Base-by-base conservation (phyloP, 2,888 invertebrate species). In the Volucella zonaria region DNA sequence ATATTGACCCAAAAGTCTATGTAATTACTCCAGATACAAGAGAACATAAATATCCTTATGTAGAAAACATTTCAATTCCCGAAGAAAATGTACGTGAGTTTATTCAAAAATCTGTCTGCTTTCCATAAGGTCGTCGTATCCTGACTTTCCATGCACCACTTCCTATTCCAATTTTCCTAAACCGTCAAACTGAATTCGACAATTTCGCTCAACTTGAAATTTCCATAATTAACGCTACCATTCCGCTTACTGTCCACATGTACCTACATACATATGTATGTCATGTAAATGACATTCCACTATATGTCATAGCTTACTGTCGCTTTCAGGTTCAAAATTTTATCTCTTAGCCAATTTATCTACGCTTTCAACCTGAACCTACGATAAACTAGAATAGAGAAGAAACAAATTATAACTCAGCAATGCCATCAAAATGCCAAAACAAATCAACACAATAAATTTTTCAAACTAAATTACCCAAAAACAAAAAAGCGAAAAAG, bases 371-470 rank as follows among this genome's bases (percentile, higher is more conserved):
- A 76, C 68, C 58, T 47, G 52, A 68, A 76, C 61, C 52, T 68
- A 61, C 67, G 67, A 51, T 66, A 75, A 56, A 66, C 6, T 31
- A 31, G 31, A 31, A 31, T 6, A 31, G 31, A 31, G 31, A 40
- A 23, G 47, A 42, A 47, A 12, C 18, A 59, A 58, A 43, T 8
- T n/a, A 56, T 59, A 67, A 58, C 51, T 56, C 38, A 59, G 12
- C 38, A 38, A 47, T 9, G 52, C 67, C 52, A 42, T 49, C 49
- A 10, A 49, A 31, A 59, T 75, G 66, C 42, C 75, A 75, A 66
- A 66, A 76, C 45, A 68, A 68, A 45, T 68, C 68, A 14, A 68
- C 52, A 43, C 52, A 77, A 68, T 70, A 62, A 68, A 77, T 70
- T 68, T 52, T 67, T 43, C 49, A 51, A 43, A 76, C 31, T 31